Conservation (phyloP, 2,888 invertebrate genomes). For the Empis livida region DNA sequence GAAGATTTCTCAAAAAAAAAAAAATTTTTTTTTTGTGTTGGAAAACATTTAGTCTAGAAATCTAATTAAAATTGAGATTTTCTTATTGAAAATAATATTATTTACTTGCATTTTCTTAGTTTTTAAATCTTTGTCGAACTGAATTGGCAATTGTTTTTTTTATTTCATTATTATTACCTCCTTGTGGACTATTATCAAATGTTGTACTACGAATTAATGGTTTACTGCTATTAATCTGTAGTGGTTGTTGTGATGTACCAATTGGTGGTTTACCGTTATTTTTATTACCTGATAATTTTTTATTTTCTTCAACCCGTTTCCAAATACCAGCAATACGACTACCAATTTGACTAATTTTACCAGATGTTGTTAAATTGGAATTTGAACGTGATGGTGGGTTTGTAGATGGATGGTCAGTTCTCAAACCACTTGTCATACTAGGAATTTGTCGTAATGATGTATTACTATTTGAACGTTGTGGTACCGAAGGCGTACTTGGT, state of each 20-base stretch:
- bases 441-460: constrained; percentile 24
- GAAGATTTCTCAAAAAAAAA: no score
- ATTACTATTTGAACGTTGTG: constrained; percentile 34
- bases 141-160: no score
- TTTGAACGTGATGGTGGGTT: constrained; percentile 35
- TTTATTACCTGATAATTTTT: constrained; percentile 9
- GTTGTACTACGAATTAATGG: constrained; percentile 31
- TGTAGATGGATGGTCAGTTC: constrained; percentile 24
- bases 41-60: no score
- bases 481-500: constrained; percentile 17
- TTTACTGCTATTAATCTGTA: neutral
- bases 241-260: constrained; percentile 6
- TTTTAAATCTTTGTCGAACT: no score
- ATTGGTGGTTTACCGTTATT: constrained; percentile 13
- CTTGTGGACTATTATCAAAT: constrained; percentile 27
- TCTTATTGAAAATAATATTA: no score
- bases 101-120: no score
- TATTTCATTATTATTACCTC: neutral
- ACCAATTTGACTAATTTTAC: constrained; percentile 27
- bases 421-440: constrained; percentile 13
- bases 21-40: no score
- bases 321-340: constrained; percentile 35
- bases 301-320: constrained; percentile 28
- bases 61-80: no score
- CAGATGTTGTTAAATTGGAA: constrained; percentile 24